Evolutionary conservation across 2,113 vertebrate genomes (phyloP), one percentile per base, ranked within the genome.

Genomic region (Indicator indicator): DNA sequence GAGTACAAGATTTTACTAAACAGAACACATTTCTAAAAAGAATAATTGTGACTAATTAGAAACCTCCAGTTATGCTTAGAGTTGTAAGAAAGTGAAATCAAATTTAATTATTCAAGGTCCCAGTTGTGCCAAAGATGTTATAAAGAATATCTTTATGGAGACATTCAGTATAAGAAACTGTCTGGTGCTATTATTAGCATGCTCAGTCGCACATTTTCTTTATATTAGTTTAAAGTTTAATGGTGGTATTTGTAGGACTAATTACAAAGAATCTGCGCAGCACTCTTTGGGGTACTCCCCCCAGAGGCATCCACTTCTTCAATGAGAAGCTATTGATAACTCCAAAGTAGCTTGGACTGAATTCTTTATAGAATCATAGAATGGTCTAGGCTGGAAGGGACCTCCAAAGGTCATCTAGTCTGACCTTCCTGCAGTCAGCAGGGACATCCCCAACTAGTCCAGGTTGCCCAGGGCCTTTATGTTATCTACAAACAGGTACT

Each of bases 71-170:
- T 90, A 76, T 86, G 83, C 79, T 95, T 93, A 58, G 56, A 87
- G 62, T 69, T 95, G 89, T 94, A 94, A 89, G 95, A 82, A 69
- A 93, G 90, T 96, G 83, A 97, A 94, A 95, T 95, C 95, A 90
- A 85, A 96, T 95, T 96, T 97, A 96, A 97, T 97, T 97, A 97
- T 94, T 94, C 59, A 91, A 95, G 91, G 94, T 95, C 94, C 83
- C 90, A 68, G 50, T 46, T 79, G 89, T 86, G 91, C 85, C 85
- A 90, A 94, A 93, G 84, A 62, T 86, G 75, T 40, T 96, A 64
- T 91, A 95, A 96, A 89, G 75, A 96, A 96, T 88, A 74, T 85
- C 73, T 79, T 96, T 93, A 94, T 90, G 91, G 90, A 96, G 76
- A 83, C 88, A 32, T 64, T 70, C 72, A 60, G 56, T 67, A 8